phyloP scores from a whole-genome alignment of 2,113 vertebrate species.

The Bambusicola thoracicus region DNA sequence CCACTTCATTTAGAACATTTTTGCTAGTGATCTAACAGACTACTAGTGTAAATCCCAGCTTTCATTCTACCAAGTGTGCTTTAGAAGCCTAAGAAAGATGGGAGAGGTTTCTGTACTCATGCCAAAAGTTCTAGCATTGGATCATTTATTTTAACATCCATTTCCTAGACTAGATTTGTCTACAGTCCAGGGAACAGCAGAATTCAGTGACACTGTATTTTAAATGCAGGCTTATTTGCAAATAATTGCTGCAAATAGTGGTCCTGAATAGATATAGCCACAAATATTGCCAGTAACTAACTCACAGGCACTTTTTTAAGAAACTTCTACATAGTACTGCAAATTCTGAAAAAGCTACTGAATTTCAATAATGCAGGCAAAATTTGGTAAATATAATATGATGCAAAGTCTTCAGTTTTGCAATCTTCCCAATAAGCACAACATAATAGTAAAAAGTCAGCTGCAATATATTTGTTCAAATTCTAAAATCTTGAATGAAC shows the following conservation, averaged over 20 bases:
- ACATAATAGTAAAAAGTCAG: not conserved
- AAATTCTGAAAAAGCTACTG: not conserved
- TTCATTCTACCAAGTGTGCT: not conserved
- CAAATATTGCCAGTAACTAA: not conserved
- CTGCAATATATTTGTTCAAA: not conserved
- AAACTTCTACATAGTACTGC: not conserved
- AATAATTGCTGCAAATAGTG: not conserved
- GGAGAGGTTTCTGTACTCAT: not conserved
- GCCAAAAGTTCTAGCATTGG: not conserved
- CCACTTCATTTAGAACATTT: not conserved
- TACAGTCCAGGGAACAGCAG: not conserved
- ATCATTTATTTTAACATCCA: not conserved
- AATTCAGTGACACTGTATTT: not conserved
- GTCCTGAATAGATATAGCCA: not conserved
- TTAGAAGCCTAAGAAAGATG: not conserved
- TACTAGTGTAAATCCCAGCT: not conserved
- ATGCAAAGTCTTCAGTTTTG: not conserved
- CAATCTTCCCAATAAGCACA: not conserved
- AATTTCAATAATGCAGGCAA: not conserved
- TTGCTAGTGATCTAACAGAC: not conserved
- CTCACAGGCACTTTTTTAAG: not conserved
- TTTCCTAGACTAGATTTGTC: not conserved
- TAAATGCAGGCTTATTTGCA: not conserved
- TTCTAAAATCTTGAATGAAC: not conserved
- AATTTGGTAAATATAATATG: not conserved